Evolutionary conservation across 2,888 invertebrate species (phyloP), one percentile per base, ranked within the genome.

Genomic region (Salticus scenicus): DNA sequence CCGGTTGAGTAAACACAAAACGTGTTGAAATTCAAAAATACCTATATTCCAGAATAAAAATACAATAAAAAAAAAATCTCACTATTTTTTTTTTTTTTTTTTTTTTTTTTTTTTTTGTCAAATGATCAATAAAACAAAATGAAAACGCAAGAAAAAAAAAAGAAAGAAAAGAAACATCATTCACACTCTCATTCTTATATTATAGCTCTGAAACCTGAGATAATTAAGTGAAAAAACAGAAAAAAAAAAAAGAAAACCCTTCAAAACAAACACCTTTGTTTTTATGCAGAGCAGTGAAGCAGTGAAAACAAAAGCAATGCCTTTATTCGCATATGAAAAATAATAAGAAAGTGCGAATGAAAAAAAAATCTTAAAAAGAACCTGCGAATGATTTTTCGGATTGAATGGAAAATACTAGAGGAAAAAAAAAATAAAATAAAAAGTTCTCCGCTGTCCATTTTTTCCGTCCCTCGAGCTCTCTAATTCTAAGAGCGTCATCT

Each of bases 401-500:
- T 76, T 75, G 76, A 83, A 83, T 71, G 71, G 76, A 83, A 72
- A 76, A 42, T 30, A 47, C 42, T 31, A 70, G 30, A 57, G 33
- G 66, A 57, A 42, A 51, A 71, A 69, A 31, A 64, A 41, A 71
- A 69, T 75, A 82, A 80, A 73, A 73, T 37, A 4, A 7, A 4
- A 7, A 37, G 4, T 10, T 30, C 63, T 66, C 37, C 64, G 82
- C 76, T 75, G 75, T 71, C 71, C 76, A 64, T 71, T 83, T 75
- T 76, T 72, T 76, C 67, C 24, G 51, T 76, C 82, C 82, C 82
- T 37, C 33, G 82, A 83, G 82, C 82, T 76, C 76, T 83, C 82
- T 83, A 83, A 83, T 83, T 83, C 82, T 47, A 66, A 76, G 76
- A 64, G 82, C 76, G 83, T 84, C 77, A 77, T 84, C 83, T 77